These are phyloP conservation scores for Eurystomus gularis DNA, from an alignment of 2,113 vertebrate species.

Conservation along the genomic window DNA sequence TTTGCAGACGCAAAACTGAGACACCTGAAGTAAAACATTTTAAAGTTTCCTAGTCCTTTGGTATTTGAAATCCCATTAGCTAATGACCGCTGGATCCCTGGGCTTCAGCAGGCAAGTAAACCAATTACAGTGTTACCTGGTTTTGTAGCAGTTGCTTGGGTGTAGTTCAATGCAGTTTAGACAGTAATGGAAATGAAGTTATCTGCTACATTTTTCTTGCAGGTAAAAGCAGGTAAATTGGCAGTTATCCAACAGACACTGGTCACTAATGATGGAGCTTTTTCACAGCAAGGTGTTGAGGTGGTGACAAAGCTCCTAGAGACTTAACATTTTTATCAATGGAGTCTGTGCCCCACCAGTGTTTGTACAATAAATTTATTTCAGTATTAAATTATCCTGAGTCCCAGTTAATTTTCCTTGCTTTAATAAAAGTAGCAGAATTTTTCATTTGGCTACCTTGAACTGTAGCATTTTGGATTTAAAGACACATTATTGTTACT, in stretches of 20 bases:
- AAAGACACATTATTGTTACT: not conserved
- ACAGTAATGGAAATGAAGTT: not conserved
- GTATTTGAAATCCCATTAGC: not conserved
- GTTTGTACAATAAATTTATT: not conserved
- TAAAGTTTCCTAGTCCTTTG: not conserved
- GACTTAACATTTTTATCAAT: not conserved
- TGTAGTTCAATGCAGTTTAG: not conserved
- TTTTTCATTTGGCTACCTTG: not conserved
- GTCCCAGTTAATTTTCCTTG: not conserved
- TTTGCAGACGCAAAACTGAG: not conserved
- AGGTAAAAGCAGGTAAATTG: not conserved
- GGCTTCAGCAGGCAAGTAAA: not conserved
- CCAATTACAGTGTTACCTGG: not conserved
- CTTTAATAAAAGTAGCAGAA: not conserved
- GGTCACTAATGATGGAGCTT: fast-evolving
- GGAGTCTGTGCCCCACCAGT: not conserved
- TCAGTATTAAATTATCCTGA: not conserved
- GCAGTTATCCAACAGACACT: not conserved
- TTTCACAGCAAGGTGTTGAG: not conserved
- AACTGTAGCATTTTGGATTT: not conserved
- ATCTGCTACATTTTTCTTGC: not conserved
- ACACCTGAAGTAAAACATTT: not conserved
- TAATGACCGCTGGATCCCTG: not conserved
- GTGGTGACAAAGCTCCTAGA: not conserved
- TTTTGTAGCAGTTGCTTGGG: not conserved